Evolutionary conservation across 2,113 vertebrate species (phyloP), one percentile per base, ranked within the genome.

Genomic region (Leiothrix lutea): DNA sequence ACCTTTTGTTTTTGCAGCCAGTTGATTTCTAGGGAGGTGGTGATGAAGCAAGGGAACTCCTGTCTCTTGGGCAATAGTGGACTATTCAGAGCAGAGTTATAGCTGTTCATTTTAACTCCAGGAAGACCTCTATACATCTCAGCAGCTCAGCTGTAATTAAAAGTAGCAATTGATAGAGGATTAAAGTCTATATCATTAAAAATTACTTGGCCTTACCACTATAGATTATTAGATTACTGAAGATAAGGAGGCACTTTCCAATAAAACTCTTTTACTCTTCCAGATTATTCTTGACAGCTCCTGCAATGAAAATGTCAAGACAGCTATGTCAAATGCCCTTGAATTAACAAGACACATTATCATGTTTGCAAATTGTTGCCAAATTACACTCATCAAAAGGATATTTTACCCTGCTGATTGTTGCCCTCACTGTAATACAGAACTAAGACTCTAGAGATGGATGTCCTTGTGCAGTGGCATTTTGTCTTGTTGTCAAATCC

Each of bases 281-380:
- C n/a, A 36, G 67, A 91, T 94, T 61, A 54, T 70, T 91, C 54
- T 71, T 86, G 88, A 83, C 90, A 94, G 73, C 36, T 71, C 38
- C 47, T 40, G 26, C 80, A 96, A 96, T 95, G 60, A 96, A 97
- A 96, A 80, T 80, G 94, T 91, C 95, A 92, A 80, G n/a, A 38
- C 26, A 64, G 11, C 35, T 21, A 22, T 47, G 31, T 77, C 8
- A 19, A 75, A 66, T 73, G 66, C 28, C 74, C 90, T 80, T 61
- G 67, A 88, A 77, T 91, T 62, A 92, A 80, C 66, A 48, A 80
- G 78, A n/a, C 54, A 80, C 11, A 19, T 80, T 60, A 82, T 82
- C 16, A 33, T 45, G 79, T 85, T 80, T 82, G 58, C 57, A 87
- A 86, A 89, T 64, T 64, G 69, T 80, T 83, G 77, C 58, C 77